phyloP scores from a whole-genome alignment of 1,140 invertebrate genomes.

The Trinorchestia longiramus region DNA sequence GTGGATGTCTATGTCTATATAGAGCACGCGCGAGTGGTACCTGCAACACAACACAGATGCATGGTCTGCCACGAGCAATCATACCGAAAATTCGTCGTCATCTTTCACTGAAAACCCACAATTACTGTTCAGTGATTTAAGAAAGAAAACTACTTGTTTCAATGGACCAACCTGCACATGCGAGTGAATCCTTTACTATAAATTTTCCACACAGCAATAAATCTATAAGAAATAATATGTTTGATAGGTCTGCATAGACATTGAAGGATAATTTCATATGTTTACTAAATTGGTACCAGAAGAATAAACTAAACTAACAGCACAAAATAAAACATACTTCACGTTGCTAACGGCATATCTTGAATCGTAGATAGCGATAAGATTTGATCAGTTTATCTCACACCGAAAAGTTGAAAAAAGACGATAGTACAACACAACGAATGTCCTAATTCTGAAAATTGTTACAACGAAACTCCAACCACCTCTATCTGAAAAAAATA shows the following conservation, averaged over 20 bases:
- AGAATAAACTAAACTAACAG: not conserved
- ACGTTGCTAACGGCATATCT: not conserved
- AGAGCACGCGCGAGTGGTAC: conserved; percentile 94
- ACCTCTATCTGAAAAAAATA: not conserved
- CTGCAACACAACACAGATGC: conserved; percentile 72
- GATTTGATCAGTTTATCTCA: not conserved
- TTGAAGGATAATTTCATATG: not conserved
- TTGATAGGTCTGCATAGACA: not conserved
- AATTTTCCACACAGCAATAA: not conserved
- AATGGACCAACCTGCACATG: not conserved
- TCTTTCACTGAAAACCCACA: too few species aligned
- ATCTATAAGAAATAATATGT: not conserved
- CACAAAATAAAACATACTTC: not conserved
- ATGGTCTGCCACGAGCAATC: not conserved
- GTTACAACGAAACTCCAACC: not conserved
- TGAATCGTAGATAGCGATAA: not conserved
- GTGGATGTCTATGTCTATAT: conserved; percentile 99
- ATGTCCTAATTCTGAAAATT: not conserved
- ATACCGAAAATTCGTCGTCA: too few species aligned
- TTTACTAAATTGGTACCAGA: not conserved
- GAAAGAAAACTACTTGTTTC: too few species aligned
- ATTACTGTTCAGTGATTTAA: too few species aligned
- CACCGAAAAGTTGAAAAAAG: not conserved
- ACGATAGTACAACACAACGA: not conserved
- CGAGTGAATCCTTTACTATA: not conserved